phyloP scores from a whole-genome alignment of 2,113 vertebrate genomes.

The Phyllostomus discolor region DNA sequence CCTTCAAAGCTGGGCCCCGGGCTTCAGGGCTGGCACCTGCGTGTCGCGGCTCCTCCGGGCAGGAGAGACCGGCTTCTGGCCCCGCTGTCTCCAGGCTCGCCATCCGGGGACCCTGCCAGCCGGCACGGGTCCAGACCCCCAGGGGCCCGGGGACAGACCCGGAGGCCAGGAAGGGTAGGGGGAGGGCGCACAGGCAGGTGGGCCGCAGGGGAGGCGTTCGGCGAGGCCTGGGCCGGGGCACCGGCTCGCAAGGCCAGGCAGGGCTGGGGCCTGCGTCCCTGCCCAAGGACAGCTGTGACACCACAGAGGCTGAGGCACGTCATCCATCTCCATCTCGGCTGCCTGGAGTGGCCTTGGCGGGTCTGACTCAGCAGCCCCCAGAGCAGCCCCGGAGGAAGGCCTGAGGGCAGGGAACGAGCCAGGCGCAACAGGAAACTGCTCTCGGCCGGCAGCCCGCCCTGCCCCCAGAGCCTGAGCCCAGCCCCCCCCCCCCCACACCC shows the following conservation, averaged over 20 bases:
- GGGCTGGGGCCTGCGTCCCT: too few species aligned
- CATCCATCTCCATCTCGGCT: fast-evolving
- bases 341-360: neutral
- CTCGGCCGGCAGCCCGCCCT: too few species aligned
- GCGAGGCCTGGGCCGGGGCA: fast-evolving
- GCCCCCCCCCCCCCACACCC: neutral
- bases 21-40: neutral
- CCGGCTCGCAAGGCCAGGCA: neutral
- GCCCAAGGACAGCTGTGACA: neutral
- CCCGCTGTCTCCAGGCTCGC: neutral
- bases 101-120: neutral
- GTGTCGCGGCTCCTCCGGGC: fast-evolving
- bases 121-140: neutral
- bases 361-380: neutral
- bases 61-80: neutral
- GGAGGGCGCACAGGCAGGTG: neutral
- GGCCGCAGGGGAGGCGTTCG: neutral
- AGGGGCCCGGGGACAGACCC: neutral
- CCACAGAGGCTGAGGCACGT: neutral
- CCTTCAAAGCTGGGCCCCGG: neutral
- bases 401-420: neutral
- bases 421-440: fast-evolving
- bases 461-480: fast-evolving
- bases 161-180: too few species aligned
- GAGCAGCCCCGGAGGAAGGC: fast-evolving